Conservation (phyloP, 2,888 invertebrate genomes). For the Synanthedon vespiformis region DNA sequence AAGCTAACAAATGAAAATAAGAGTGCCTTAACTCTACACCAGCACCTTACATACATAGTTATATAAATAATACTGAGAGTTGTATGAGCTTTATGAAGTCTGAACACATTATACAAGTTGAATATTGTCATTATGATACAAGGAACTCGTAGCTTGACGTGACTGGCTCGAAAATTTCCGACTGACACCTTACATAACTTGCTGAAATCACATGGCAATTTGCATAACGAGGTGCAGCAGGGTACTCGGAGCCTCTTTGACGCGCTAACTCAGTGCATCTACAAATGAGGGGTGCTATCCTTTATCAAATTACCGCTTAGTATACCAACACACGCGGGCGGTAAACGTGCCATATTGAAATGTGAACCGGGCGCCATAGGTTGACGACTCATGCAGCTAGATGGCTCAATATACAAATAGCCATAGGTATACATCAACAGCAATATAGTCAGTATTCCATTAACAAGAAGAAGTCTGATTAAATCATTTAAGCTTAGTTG, state of each 20-base stretch:
- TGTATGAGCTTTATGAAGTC: too few relatives aligned
- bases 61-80: too few relatives aligned
- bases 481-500: too few relatives aligned
- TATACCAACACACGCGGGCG: background rate
- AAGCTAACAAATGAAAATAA: too few relatives aligned
- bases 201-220: constrained; percentile 23
- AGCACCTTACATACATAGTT: too few relatives aligned
- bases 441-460: too few relatives aligned
- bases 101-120: background rate
- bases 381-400: too few relatives aligned
- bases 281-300: constrained; percentile 18
- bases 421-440: too few relatives aligned
- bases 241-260: constrained; percentile 16
- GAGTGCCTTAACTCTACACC: too few relatives aligned
- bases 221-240: constrained; percentile 23
- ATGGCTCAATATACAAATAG: too few relatives aligned
- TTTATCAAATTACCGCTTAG: constrained; percentile 11
- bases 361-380: constrained; percentile 1
- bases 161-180: background rate
- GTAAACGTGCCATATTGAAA: constrained; percentile 2
- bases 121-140: background rate
- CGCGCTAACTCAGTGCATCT: constrained; percentile 12
- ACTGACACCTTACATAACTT: background rate
- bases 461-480: too few relatives aligned
- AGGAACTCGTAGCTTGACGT: background rate